These are phyloP conservation scores for Periophthalmodon schlosseri DNA, from an alignment of 2,113 vertebrate genomes.

Conservation along the genomic window DNA sequence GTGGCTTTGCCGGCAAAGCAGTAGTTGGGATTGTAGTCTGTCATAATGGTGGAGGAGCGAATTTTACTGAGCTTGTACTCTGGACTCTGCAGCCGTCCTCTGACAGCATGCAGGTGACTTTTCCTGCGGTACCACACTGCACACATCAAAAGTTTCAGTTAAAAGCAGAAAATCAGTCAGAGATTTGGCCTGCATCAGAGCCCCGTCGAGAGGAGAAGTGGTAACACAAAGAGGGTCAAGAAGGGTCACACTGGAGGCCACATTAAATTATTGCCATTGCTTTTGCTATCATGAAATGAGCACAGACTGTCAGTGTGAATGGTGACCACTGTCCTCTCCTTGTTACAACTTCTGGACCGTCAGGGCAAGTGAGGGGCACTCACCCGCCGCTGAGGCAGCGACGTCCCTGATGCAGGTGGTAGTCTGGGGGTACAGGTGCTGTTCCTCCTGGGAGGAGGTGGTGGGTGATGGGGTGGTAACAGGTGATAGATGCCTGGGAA, in stretches of 20 bases:
- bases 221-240: constrained; percentile 64
- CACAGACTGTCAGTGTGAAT: background rate
- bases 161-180: background rate
- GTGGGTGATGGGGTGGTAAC: constrained; percentile 46
- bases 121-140: constrained; percentile 89
- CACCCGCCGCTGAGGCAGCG: constrained; percentile 76
- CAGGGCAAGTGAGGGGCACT: constrained; percentile 72
- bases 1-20: constrained; percentile 86
- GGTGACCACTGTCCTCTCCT: constrained; percentile 45
- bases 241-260: background rate
- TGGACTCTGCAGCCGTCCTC: constrained; percentile 81
- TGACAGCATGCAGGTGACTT: constrained; percentile 80
- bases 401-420: constrained; percentile 80
- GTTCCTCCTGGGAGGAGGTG: background rate
- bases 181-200: constrained; percentile 16
- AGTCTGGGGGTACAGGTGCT: constrained; percentile 62
- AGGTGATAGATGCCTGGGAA: constrained; percentile 18
- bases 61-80: constrained; percentile 91
- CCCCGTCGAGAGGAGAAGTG: constrained; percentile 50
- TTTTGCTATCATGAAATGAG: background rate
- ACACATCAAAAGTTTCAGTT: constrained; percentile 14
- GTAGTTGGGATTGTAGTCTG: constrained; percentile 92
- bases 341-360: constrained; percentile 64
- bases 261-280: background rate
- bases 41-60: constrained; percentile 88